Percentiles rank a stretch among this genome's conserved stretches.
Evolutionary conservation across 2,797 vertebrate genomes (phyloP).

Genomic region (Varecia variegata): DNA sequence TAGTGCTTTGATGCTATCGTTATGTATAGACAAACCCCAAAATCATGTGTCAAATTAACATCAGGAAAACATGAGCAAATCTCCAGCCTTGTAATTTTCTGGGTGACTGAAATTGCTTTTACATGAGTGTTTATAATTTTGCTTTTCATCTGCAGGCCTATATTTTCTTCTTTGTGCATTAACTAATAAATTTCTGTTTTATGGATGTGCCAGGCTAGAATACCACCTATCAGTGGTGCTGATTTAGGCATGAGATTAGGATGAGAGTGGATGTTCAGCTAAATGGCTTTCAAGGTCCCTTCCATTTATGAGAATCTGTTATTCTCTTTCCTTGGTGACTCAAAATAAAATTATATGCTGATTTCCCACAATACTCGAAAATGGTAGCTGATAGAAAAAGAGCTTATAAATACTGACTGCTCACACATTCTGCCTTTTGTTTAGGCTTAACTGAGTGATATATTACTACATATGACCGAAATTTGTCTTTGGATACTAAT

Average conservation of each 20-base stretch:
- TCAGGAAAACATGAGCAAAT: background rate
- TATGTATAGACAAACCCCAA: background rate
- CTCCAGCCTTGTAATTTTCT: conserved; percentile 45
- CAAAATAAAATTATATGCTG: conserved; percentile 17
- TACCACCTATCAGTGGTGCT: background rate
- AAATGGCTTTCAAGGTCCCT: background rate
- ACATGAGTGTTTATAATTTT: conserved; percentile 19
- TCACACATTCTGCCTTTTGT: background rate
- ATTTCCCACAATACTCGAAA: conserved; percentile 5
- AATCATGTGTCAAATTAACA: conserved; percentile 27
- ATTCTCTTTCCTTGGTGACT: background rate
- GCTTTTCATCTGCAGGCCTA: background rate
- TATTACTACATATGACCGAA: background rate
- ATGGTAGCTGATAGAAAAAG: background rate
- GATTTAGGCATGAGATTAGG: background rate
- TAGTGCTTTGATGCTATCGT: background rate
- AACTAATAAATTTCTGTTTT: conserved; percentile 30
- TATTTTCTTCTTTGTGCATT: conserved; percentile 15
- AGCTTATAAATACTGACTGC: background rate
- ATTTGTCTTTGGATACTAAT: background rate
- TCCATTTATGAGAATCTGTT: background rate
- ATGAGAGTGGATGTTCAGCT: background rate
- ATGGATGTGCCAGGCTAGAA: background rate
- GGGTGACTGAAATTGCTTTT: conserved; percentile 27
- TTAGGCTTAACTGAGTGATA: background rate